Evolutionary conservation across 2,797 vertebrate species (phyloP), one percentile per base, ranked within the genome.

Genomic region (Sciurus vulgaris): DNA sequence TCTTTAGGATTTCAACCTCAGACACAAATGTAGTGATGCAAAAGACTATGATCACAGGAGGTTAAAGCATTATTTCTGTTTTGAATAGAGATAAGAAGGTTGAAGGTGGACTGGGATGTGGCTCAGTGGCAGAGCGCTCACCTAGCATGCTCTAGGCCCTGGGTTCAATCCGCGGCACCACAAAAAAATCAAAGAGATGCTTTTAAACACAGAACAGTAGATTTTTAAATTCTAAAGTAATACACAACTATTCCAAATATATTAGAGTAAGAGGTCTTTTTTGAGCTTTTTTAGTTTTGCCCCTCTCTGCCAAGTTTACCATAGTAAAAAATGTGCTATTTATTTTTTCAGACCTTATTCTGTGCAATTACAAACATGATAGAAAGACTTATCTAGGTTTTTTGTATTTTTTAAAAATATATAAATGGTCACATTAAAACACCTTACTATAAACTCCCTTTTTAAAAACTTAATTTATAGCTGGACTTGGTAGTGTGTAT

Each of bases 31-130:
- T n/a, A 67, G 83, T 35, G 18, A 47, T 24, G 59, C 91, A 44
- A 33, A 61, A 54, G 20, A 5, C 6, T 77, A 56, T 38, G 70
- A 33, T 61, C n/a, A 7, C 30, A 8, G 35, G 41, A 81, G 44
- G n/a, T 92, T n/a, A 47, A 47, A 11, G 15, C 69, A 47, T 59
- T 49, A 28, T 56, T 96, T 89, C 88, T 77, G 12, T 69, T 96
- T 78, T 10, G 7, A 79, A 44, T 33, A 35, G 54, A 89, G 63
- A 67, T 49, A 30, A 61, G 51, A 18, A 59, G 61, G 63, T 82
- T 65, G 35, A 73, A 26, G 76, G 47, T 22, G 28, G 33, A 6
- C 9, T 24, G 26, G 56, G n/a, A 24, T 8, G 3, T 20, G 8
- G 33, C 9, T 72, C 28, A 28, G 51, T 9, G 4, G 41, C 18